These are phyloP conservation scores for Gasteruption jaculator DNA, from an alignment of 2,888 invertebrate genomes.

Conservation along the genomic window DNA sequence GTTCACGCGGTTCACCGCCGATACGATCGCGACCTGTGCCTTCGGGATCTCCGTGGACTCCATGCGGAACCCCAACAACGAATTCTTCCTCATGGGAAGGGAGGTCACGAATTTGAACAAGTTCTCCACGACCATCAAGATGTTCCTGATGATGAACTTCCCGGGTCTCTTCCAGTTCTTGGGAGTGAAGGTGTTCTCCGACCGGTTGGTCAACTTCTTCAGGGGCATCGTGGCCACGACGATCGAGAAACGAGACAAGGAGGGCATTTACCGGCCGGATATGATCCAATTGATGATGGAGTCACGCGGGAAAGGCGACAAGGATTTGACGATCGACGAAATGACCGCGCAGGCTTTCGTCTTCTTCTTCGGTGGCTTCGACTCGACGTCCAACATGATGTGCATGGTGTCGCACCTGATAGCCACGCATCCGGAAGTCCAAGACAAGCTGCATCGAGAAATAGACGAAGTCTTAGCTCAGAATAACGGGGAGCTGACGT, in stretches of 20 bases:
- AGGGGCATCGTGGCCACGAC: conserved; percentile 19
- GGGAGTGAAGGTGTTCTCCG: conserved; percentile 18
- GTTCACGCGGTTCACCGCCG: conserved; percentile 27
- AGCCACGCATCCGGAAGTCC: conserved; percentile 30
- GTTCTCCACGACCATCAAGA: conserved; percentile 13
- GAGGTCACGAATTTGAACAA: no score
- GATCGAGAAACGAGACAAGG: conserved; percentile 16
- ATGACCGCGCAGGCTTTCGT: conserved; percentile 52
- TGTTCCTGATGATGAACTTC: conserved; percentile 15
- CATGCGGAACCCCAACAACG: conserved; percentile 29
- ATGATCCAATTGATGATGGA: conserved; percentile 38
- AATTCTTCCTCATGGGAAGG: conserved; percentile 30
- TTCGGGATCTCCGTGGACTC: conserved; percentile 32
- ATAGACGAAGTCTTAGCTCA: conserved; percentile 30
- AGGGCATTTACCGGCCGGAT: conserved; percentile 29
- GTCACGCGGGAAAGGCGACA: conserved; percentile 19
- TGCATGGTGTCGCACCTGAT: conserved; percentile 32
- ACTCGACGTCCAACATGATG: conserved; percentile 32
- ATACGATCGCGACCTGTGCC: conserved; percentile 32
- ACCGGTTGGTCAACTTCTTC: conserved; percentile 20
- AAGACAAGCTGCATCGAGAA: conserved; percentile 32
- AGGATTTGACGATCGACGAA: conserved; percentile 36
- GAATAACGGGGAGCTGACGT: no score
- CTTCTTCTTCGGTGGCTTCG: conserved; percentile 41
- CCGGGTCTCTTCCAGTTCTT: conserved; percentile 17